Evolutionary conservation across 2,888 invertebrate genomes (phyloP), one percentile per base, ranked within the genome.

Genomic region (Selenia dentaria): DNA sequence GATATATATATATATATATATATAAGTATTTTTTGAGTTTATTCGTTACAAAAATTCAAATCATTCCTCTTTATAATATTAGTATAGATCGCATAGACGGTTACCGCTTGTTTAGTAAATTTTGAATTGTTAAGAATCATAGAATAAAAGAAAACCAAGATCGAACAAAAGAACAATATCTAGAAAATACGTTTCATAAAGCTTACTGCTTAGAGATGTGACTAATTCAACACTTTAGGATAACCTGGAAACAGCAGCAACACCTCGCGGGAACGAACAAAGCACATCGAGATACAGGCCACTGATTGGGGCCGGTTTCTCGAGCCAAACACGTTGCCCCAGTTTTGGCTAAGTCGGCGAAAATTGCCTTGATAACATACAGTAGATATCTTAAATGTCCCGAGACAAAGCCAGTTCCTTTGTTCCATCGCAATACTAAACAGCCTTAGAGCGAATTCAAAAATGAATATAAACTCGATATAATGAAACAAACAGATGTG

Each of bases 251-350:
- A 34, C 25, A 31, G 22, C 16, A 11, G 27, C 20, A 32, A 27
- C 38, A 33, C 45, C 9, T 39, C 13, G 26, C 5, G 28, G 26
- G 28, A 35, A 40, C 22, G 40, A 41, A 47, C 40, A 46, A 46
- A 41, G 46, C 46, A 36, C 36, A 41, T 47, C 14, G 32, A 41
- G 36, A 47, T 28, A 36, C 36, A 29, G 27, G 25, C 28, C 32
- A 36, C 20, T 47, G 37, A 47, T 47, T 47, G 47, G 41, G 34
- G 32, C 41, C 32, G 32, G 36, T 16, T 47, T 32, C 47, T 47
- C 32, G 47, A 35, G 41, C 47, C 47, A 41, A 47, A 41, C 41
- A 18, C 36, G 41, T 24, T 47, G 47, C 32, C 41, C 47, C 36
- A 41, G 37, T 37, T 47, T 32, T 31, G 40, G 22, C 24, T 34